Conservation (phyloP, 53 echinoderm and acorn worm genomes). For the Glandiceps talaboti region DNA sequence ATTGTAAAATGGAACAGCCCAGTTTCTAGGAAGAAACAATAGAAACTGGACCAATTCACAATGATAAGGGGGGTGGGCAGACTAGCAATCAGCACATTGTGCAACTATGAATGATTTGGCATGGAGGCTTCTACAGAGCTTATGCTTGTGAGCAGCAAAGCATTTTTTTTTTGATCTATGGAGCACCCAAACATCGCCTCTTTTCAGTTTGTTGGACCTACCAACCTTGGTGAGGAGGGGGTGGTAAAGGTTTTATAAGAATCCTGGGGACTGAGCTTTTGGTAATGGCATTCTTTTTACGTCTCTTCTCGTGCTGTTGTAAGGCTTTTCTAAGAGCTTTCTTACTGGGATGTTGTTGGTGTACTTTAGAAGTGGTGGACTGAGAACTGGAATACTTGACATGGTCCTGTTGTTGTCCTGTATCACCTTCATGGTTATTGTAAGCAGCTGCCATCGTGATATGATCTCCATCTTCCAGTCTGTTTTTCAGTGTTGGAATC, state of each 20-base stretch:
- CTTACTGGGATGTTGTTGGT: neutral
- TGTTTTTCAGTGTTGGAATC: conserved; percentile 46
- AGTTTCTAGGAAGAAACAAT: too few relatives aligned
- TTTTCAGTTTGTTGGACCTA: neutral
- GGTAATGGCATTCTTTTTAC: neutral
- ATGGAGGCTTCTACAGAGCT: too few relatives aligned
- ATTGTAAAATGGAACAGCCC: too few relatives aligned
- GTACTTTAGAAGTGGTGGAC: too few relatives aligned
- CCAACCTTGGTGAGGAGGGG: neutral
- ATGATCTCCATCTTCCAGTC: neutral
- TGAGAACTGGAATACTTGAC: neutral
- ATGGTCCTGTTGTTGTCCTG: neutral
- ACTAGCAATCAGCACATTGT: too few relatives aligned
- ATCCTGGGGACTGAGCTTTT: neutral
- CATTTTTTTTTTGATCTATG: too few relatives aligned
- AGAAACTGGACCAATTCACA: too few relatives aligned
- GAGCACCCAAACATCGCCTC: too few relatives aligned
- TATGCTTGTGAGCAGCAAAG: too few relatives aligned
- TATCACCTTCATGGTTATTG: neutral
- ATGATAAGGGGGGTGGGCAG: too few relatives aligned
- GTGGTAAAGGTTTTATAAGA: neutral
- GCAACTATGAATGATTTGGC: too few relatives aligned
- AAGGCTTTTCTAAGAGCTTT: neutral
- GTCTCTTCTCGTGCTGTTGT: neutral
- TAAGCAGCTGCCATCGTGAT: neutral